Percentiles rank a stretch among this genome's conserved stretches.
Evolutionary conservation across 2,113 vertebrate species (phyloP).

Genomic region (Aix galericulata): DNA sequence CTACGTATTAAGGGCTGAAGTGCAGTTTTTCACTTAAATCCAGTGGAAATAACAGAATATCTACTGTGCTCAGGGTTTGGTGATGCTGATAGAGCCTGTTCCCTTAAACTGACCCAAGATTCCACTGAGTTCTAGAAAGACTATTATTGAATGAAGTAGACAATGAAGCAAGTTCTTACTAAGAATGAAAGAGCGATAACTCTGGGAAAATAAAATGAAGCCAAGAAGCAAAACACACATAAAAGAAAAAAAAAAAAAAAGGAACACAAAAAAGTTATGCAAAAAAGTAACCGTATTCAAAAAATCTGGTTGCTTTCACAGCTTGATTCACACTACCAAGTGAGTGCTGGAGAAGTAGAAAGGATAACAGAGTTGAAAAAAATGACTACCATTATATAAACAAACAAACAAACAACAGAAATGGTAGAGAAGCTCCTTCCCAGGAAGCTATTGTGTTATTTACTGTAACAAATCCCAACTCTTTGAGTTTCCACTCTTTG

Average conservation of each 20-base stretch:
- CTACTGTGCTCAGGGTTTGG: background rate
- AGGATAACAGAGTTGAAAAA: background rate
- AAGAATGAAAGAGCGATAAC: background rate
- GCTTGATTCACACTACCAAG: background rate
- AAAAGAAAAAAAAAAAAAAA: background rate
- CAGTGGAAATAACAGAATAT: background rate
- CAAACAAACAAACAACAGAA: background rate
- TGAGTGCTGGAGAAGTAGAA: background rate
- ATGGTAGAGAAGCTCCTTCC: background rate
- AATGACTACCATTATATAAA: background rate
- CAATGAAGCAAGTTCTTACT: background rate
- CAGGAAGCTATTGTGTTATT: background rate
- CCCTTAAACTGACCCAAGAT: background rate
- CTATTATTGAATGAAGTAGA: background rate
- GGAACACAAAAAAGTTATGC: background rate
- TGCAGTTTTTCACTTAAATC: background rate
- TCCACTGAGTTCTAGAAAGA: background rate
- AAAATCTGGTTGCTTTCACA: background rate
- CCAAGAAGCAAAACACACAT: background rate
- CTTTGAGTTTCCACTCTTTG: background rate
- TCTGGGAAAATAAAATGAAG: background rate
- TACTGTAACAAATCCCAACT: background rate
- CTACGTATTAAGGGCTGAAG: background rate
- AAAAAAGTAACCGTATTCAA: background rate
- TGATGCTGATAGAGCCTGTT: background rate